phyloP scores from a whole-genome alignment of 1,140 invertebrate genomes.

The Maniola jurtina region DNA sequence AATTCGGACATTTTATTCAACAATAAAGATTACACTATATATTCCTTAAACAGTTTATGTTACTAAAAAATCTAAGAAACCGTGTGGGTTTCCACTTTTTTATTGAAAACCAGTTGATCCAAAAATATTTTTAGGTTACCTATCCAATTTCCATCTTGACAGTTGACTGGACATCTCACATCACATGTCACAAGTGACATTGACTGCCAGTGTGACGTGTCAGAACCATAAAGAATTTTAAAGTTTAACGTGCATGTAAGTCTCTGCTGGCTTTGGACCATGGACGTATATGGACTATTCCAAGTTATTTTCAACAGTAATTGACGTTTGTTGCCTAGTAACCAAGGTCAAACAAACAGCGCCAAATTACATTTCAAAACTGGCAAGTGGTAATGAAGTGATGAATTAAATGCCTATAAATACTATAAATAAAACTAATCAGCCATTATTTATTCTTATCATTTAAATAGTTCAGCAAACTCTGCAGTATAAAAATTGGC shows the following conservation, averaged over 20 bases:
- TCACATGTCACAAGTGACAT: no score
- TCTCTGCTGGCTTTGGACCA: no score
- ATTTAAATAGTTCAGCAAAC: background rate
- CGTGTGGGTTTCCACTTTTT: background rate
- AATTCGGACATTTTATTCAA: constrained; percentile 44
- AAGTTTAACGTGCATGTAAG: no score
- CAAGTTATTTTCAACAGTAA: no score
- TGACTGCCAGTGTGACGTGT: no score
- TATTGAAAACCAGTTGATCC: background rate
- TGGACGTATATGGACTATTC: no score
- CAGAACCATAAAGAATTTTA: no score
- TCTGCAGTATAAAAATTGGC: background rate
- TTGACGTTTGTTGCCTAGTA: constrained; percentile 35
- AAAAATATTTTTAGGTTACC: constrained; percentile 33
- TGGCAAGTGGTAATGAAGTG: constrained; percentile 55
- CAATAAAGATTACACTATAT: background rate
- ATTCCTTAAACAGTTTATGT: background rate
- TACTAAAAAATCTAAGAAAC: background rate
- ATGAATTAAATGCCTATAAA: constrained; percentile 35
- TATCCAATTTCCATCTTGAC: constrained; percentile 27
- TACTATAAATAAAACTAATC: background rate
- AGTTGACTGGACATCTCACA: background rate
- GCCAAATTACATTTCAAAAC: constrained; percentile 70
- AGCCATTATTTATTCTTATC: no score
- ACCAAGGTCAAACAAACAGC: constrained; percentile 76